Evolutionary conservation across 2,888 invertebrate species (phyloP).

Genomic region (Tachina fera): DNA sequence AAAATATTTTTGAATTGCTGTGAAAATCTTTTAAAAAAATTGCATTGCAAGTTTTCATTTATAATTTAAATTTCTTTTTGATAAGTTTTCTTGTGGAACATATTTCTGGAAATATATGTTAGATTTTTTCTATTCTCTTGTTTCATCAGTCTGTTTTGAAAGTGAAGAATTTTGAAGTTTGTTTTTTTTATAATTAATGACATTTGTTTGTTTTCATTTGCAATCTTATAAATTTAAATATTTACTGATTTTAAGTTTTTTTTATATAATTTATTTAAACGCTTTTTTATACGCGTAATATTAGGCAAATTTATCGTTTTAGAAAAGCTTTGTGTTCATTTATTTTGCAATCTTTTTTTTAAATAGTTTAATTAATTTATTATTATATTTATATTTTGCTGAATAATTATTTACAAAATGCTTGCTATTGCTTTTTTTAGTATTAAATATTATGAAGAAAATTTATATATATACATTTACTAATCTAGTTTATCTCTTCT

Average conservation of each 20-base stretch:
- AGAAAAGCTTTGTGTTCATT: slow-evolving; percentile 35
- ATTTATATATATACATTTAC: slow-evolving; percentile 75
- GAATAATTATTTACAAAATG: slow-evolving; percentile 40
- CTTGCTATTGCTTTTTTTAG: slow-evolving; percentile 65
- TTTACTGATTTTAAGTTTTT: slow-evolving; percentile 13
- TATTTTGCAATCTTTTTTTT: slow-evolving; percentile 23
- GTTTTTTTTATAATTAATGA: no score
- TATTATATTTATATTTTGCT: slow-evolving; percentile 29
- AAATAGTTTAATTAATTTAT: slow-evolving; percentile 20
- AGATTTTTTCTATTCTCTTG: no score
- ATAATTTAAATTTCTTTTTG: no score
- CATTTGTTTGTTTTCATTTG: slow-evolving; percentile 7
- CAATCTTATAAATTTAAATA: background rate
- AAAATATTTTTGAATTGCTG: no score
- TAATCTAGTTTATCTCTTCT: slow-evolving; percentile 82
- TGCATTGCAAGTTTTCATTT: no score
- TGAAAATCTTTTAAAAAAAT: no score
- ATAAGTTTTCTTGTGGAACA: no score
- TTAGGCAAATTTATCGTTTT: slow-evolving; percentile 37
- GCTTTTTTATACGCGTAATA: slow-evolving; percentile 68
- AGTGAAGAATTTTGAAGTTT: no score
- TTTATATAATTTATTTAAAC: slow-evolving; percentile 13
- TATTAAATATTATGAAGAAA: slow-evolving; percentile 5
- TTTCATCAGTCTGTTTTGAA: no score
- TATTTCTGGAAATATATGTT: no score